Evolutionary conservation across 2,888 invertebrate species (phyloP), one percentile per base, ranked within the genome.

Genomic region (Caenorhabditis macrosperma): DNA sequence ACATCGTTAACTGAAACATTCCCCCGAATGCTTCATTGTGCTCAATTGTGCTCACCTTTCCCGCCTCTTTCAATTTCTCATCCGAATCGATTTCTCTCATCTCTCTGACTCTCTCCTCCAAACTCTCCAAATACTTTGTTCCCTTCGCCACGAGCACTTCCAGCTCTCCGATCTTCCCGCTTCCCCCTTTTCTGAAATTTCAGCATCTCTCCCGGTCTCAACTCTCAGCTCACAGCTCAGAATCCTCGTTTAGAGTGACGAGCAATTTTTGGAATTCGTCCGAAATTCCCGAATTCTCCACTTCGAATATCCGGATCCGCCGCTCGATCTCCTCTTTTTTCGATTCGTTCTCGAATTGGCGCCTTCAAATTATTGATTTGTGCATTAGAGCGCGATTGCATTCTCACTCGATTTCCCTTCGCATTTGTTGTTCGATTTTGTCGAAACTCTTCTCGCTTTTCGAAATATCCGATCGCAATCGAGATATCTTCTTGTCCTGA

Each of bases 391-490:
- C 30, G 15, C 22, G 6, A 9, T 41, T 20, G 35, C 69, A n/a
- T n/a, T n/a, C n/a, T 57, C 26, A 72, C 78, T 50, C 66, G 28
- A 78, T 72, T 59, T 78, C 78, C 12, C 26, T 63, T 20, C 57
- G 61, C 50, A 78, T 78, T 4, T 74, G 57, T 0, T 20, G 7
- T 38, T 78, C 78, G 6, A 78, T 20, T 44, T 68, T 63, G 17
- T 78, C 78, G 30, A 63, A 78, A 72, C 72, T 78, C 38, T 72
- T 68, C 52, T 78, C 78, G 44, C 72, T 74, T 59, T 68, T 57
- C 4, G 33, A 17, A 20, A 78, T 78, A 63, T 78, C 78, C n/a
- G 54, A 20, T n/a, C 78, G 61, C 9, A 78, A 46, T 3, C 68
- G 54, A 33, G 26, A 12, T 5, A 78, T 74, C 57, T 68, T 72